A percentile compares a stretch with the other conserved stretches of the same genome.
Conservation (phyloP, 2,888 invertebrate genomes). For the Busseola fusca region DNA sequence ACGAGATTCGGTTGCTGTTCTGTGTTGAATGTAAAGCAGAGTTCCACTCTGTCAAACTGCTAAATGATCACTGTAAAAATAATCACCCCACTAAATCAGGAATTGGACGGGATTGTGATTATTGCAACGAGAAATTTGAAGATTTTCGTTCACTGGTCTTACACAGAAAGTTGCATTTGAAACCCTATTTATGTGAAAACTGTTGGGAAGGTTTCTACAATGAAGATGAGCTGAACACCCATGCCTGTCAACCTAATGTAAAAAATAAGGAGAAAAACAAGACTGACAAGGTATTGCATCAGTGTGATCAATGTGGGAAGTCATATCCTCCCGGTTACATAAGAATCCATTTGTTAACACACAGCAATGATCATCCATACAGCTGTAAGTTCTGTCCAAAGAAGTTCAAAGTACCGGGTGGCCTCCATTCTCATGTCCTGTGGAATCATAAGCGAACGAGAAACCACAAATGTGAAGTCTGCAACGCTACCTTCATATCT, state of each 20-base stretch:
- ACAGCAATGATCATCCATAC: constrained; percentile 79
- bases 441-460: constrained; percentile 86
- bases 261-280: constrained; percentile 72
- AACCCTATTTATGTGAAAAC: constrained; percentile 82
- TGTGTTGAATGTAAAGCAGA: constrained; percentile 84
- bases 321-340: constrained; percentile 86
- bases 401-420: constrained; percentile 85
- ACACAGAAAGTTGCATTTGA: constrained; percentile 83
- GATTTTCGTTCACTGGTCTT: constrained; percentile 82
- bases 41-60: constrained; percentile 72
- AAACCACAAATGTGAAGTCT: constrained; percentile 85
- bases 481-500: constrained; percentile 85
- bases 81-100: constrained; percentile 76
- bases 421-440: constrained; percentile 82
- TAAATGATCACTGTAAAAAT: constrained; percentile 78
- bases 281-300: constrained; percentile 73
- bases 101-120: constrained; percentile 82
- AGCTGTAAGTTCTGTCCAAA: constrained; percentile 86
- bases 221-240: constrained; percentile 71
- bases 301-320: constrained; percentile 87
- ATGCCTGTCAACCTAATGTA: constrained; percentile 77
- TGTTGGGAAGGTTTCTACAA: constrained; percentile 85
- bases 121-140: constrained; percentile 84
- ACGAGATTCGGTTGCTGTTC: constrained; percentile 70
- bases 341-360: constrained; percentile 84